Percentiles rank a stretch among this genome's conserved stretches.
Conservation (phyloP, 2,797 vertebrate genomes). For the Lates japonicus region DNA sequence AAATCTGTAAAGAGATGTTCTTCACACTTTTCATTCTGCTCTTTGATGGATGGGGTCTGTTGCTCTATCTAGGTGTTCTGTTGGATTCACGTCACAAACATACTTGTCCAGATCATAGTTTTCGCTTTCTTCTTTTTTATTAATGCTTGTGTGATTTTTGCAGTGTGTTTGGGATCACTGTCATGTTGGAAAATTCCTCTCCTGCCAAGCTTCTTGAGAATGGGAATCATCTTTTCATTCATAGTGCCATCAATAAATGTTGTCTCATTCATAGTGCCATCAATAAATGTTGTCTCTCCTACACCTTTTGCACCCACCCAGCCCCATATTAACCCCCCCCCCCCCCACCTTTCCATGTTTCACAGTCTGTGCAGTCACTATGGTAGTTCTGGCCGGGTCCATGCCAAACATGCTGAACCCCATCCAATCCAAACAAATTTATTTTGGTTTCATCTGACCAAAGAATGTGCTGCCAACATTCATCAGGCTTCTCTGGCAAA, state of each 20-base stretch:
- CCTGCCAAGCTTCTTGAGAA: neutral
- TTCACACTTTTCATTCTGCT: neutral
- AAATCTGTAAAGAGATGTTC: neutral
- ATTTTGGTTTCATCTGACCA: neutral
- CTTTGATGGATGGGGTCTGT: neutral
- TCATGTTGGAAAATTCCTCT: neutral
- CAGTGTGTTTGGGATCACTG: too few species aligned
- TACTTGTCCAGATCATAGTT: too few species aligned
- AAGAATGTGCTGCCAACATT: neutral
- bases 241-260: neutral
- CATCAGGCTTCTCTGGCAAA: neutral
- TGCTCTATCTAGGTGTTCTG: neutral
- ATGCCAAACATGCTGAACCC: neutral
- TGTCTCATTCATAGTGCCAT: neutral
- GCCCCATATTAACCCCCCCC: neutral
- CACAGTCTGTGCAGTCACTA: neutral
- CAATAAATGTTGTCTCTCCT: neutral
- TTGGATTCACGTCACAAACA: too few species aligned
- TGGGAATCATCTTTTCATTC: neutral
- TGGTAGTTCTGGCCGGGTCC: neutral
- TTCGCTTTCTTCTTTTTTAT: neutral
- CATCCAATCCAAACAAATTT: neutral
- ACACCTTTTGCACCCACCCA: neutral
- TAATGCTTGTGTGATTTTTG: too few species aligned
- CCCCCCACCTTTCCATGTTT: too few species aligned